These are phyloP conservation scores for Cololabis saira DNA, from an alignment of 2,113 vertebrate species.

Conservation along the genomic window DNA sequence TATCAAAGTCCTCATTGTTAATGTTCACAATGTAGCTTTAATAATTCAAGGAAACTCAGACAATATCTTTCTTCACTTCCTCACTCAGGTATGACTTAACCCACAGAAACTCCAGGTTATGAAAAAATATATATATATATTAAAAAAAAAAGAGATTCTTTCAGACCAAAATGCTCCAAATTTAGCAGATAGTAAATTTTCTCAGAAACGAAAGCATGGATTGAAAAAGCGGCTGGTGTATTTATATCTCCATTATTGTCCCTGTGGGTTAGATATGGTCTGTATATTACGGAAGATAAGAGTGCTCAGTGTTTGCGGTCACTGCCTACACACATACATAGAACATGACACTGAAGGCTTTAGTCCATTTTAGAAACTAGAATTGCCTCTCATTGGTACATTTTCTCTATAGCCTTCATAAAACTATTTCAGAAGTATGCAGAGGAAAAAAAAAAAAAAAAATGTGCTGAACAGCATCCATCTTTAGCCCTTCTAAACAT, in stretches of 20 bases:
- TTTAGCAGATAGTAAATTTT: background rate
- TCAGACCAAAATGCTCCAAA: conserved; percentile 15
- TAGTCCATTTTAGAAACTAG: too few relatives aligned
- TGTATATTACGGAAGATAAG: background rate
- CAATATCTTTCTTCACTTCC: too few relatives aligned
- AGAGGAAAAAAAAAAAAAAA: too few relatives aligned
- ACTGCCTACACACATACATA: background rate
- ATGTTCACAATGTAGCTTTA: background rate
- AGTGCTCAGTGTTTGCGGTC: background rate
- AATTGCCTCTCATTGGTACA: too few relatives aligned
- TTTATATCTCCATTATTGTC: background rate
- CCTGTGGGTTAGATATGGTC: background rate
- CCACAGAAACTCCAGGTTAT: too few relatives aligned
- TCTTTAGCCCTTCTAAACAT: too few relatives aligned
- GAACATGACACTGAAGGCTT: background rate
- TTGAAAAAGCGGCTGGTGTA: background rate
- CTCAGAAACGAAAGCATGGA: background rate
- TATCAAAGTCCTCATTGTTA: background rate
- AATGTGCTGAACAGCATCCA: too few relatives aligned
- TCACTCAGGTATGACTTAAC: too few relatives aligned
- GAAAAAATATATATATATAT: too few relatives aligned
- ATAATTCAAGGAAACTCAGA: too few relatives aligned
- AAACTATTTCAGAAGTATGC: too few relatives aligned
- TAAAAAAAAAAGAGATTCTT: background rate
- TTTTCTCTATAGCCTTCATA: too few relatives aligned